phyloP scores from a whole-genome alignment of 1,140 invertebrate species.

The Pinna nobilis region DNA sequence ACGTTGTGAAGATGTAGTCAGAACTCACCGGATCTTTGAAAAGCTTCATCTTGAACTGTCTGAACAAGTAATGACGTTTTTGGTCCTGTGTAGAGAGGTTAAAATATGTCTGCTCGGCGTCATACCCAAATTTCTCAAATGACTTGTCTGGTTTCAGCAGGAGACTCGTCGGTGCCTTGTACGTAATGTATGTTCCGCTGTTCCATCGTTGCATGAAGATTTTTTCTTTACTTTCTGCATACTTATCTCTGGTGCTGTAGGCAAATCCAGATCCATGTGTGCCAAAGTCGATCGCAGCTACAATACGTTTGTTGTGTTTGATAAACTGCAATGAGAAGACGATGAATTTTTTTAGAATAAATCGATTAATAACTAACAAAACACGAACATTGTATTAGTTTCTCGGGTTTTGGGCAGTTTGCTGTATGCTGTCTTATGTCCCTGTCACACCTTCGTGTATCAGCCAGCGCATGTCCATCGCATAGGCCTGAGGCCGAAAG shows the following conservation, averaged over 20 bases:
- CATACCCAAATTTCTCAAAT: constrained; percentile 8
- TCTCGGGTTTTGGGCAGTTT: no score
- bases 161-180: constrained; percentile 14
- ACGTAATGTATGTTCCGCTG: constrained; percentile 8
- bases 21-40: constrained; percentile 19
- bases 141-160: constrained; percentile 4
- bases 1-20: no score
- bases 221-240: constrained; percentile 8
- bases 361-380: no score
- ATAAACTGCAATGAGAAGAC: constrained; percentile 14
- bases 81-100: not conserved
- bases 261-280: constrained; percentile 39
- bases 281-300: constrained; percentile 40
- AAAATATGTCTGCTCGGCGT: constrained; percentile 1
- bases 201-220: constrained; percentile 6
- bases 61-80: constrained; percentile 17
- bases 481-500: no score
- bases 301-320: constrained; percentile 6
- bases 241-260: constrained; percentile 17
- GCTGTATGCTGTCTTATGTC: no score
- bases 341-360: no score
- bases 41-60: constrained; percentile 24
- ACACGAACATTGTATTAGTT: no score
- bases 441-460: no score
- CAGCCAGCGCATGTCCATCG: no score